Evolutionary conservation across 2,113 vertebrate genomes (phyloP).

Genomic region (Crotalus tigris): DNA sequence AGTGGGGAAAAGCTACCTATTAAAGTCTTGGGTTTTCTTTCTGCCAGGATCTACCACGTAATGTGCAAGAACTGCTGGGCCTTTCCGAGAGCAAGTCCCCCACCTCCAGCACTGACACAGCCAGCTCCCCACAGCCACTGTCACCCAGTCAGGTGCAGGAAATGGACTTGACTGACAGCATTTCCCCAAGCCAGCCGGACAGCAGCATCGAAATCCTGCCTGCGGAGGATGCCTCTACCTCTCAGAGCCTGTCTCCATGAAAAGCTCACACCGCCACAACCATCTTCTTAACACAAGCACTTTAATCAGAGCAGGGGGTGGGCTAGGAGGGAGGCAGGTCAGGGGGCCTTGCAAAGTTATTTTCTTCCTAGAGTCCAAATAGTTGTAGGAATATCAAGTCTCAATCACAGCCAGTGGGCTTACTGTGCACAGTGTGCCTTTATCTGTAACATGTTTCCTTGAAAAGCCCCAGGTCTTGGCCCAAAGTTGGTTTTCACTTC

Average conservation of each 20-base stretch:
- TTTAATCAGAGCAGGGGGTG: constrained; percentile 9
- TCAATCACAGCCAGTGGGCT: background rate
- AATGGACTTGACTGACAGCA: constrained; percentile 17
- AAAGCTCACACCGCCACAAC: background rate
- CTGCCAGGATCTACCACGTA: constrained; percentile 65
- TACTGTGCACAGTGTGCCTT: background rate
- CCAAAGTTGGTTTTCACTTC: background rate
- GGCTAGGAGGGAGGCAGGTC: background rate
- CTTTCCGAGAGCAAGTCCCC: constrained; percentile 25
- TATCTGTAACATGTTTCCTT: background rate
- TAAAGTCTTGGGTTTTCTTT: background rate
- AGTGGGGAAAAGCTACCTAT: background rate
- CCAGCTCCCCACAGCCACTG: constrained; percentile 35
- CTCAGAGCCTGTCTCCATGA: background rate
- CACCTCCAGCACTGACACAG: constrained; percentile 44
- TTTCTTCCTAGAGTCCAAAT: background rate
- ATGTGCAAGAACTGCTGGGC: constrained; percentile 68
- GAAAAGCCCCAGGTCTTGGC: background rate
- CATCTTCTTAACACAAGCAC: constrained; percentile 25
- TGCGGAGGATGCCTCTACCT: background rate
- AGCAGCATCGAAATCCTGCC: constrained; percentile 28
- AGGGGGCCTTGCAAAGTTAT: background rate
- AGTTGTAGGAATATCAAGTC: background rate
- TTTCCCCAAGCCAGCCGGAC: constrained; percentile 13
- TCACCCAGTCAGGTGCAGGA: constrained; percentile 40